These are phyloP conservation scores for Rallus crepitans DNA, from an alignment of 2,797 vertebrate species.

Conservation along the genomic window DNA sequence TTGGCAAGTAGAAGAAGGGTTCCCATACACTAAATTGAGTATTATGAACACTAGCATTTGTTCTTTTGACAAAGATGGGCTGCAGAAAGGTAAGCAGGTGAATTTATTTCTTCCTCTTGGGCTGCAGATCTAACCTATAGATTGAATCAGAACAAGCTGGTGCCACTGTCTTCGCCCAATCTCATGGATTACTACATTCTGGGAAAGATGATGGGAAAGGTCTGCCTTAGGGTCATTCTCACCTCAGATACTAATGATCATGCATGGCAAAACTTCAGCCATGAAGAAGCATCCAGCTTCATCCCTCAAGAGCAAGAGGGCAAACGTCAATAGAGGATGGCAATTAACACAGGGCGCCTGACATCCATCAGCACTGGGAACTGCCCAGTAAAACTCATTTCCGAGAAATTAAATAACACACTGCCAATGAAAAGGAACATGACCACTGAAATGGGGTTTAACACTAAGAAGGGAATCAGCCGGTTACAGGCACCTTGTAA, in stretches of 20 bases:
- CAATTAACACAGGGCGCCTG: not conserved
- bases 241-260: not conserved
- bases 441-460: constrained; percentile 11
- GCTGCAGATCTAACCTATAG: not conserved
- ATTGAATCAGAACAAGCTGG: not conserved
- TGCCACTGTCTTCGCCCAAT: not conserved
- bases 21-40: not conserved
- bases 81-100: not conserved
- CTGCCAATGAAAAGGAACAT: constrained; percentile 3
- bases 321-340: not conserved
- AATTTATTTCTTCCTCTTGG: not conserved
- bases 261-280: not conserved
- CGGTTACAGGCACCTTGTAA: constrained; percentile 18
- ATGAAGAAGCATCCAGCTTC: not conserved
- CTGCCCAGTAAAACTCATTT: constrained; percentile 23
- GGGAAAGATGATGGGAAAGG: not conserved
- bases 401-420: not conserved
- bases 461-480: not conserved
- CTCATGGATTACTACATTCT: not conserved
- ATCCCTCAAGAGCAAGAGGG: not conserved
- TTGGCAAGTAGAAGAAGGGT: not conserved
- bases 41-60: not conserved
- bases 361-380: not conserved
- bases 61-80: not conserved
- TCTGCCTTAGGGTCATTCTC: not conserved